Evolutionary conservation across 2,113 vertebrate genomes (phyloP).

Genomic region (Panurus biarmicus): DNA sequence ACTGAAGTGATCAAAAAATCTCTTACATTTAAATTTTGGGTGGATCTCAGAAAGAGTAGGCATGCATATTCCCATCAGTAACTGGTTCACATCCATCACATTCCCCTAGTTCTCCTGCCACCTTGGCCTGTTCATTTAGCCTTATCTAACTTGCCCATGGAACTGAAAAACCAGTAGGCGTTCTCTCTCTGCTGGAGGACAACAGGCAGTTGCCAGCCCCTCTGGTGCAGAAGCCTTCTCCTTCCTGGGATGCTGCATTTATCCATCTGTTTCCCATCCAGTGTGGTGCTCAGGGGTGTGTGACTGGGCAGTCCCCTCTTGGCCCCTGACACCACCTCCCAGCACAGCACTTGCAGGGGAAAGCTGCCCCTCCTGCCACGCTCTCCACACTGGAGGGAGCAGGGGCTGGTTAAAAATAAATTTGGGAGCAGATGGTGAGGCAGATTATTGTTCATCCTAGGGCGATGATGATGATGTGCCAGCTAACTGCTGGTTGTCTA

Average conservation of each 20-base stretch:
- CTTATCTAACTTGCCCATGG: not conserved
- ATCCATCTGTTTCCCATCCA: not conserved
- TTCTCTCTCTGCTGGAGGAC: not conserved
- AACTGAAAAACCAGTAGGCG: not conserved
- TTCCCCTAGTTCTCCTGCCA: not conserved
- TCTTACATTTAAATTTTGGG: not conserved
- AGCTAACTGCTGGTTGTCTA: slow-evolving; percentile 56
- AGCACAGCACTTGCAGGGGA: not conserved
- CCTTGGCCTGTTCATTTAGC: not conserved
- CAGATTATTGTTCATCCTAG: slow-evolving; percentile 47
- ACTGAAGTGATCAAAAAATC: not conserved
- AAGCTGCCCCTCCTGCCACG: not conserved
- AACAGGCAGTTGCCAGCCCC: not conserved
- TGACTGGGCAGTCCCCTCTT: fast-evolving
- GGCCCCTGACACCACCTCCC: not conserved
- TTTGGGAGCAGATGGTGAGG: slow-evolving; percentile 64
- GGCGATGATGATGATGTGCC: slow-evolving; percentile 37
- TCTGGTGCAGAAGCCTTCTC: not conserved
- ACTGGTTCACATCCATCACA: not conserved
- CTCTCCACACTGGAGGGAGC: not conserved
- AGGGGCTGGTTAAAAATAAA: slow-evolving; percentile 60
- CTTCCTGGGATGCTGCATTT: not conserved
- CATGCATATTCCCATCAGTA: not conserved
- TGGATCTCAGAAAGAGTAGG: not conserved
- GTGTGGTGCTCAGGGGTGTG: not conserved